Percentiles rank a stretch among this genome's conserved stretches.
phyloP scores from a whole-genome alignment of 2,797 vertebrate genomes.

The Anabas testudineus region DNA sequence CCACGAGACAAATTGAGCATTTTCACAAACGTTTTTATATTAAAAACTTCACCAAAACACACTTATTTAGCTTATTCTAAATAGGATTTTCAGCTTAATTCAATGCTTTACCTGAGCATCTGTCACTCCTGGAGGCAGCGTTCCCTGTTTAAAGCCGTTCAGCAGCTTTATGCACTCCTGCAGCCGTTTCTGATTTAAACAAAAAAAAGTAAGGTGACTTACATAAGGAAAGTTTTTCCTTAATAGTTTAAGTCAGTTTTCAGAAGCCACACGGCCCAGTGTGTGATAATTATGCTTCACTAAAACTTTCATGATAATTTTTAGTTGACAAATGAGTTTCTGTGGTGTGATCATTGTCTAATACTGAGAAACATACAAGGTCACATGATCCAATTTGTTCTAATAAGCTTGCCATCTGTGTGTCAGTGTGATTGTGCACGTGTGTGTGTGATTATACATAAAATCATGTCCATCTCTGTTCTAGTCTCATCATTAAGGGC shows the following conservation, averaged over 20 bases:
- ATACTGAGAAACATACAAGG: slow-evolving; percentile 64
- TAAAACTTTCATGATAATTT: slow-evolving; percentile 61
- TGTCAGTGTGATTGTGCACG: slow-evolving; percentile 19
- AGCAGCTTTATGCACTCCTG: slow-evolving; percentile 89
- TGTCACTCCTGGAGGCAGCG: slow-evolving; percentile 86
- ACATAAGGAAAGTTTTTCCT: not conserved
- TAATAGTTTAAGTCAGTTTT: not conserved
- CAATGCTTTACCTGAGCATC: slow-evolving; percentile 86
- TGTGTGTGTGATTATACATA: not conserved
- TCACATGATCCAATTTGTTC: slow-evolving; percentile 68
- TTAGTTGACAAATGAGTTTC: slow-evolving; percentile 70
- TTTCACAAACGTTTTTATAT: no score
- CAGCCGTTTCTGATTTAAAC: slow-evolving; percentile 84
- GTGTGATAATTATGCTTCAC: slow-evolving; percentile 45
- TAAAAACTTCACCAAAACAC: no score
- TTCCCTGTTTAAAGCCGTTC: slow-evolving; percentile 86
- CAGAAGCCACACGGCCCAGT: not conserved
- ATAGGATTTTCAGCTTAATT: not conserved
- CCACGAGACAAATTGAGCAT: no score
- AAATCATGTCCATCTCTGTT: slow-evolving; percentile 37
- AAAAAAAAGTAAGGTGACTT: not conserved
- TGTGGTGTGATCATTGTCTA: slow-evolving; percentile 58
- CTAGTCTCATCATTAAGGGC: slow-evolving; percentile 71
- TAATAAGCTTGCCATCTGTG: slow-evolving; percentile 68
- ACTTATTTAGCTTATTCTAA: not conserved